Conservation (phyloP, 1,140 invertebrate genomes). For the Drosophila teissieri region DNA sequence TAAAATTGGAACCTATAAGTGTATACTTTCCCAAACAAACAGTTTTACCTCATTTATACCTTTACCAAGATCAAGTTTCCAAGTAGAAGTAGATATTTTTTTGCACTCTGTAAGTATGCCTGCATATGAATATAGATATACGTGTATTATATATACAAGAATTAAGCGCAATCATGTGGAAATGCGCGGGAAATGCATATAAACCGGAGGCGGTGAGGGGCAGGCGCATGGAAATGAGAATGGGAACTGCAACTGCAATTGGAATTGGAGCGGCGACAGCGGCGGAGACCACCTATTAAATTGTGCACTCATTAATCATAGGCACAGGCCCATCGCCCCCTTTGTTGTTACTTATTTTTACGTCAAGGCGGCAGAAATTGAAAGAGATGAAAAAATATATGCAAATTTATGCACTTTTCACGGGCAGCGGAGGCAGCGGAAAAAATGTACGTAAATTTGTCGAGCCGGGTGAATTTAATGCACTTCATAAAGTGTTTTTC, state of each 20-base stretch:
- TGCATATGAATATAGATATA: slow-evolving; percentile 43
- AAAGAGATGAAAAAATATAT: slow-evolving; percentile 61
- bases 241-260: slow-evolving; percentile 9
- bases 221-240: slow-evolving; percentile 10
- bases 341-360: slow-evolving; percentile 62
- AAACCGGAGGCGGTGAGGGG: slow-evolving; percentile 27
- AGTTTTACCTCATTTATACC: too few species aligned
- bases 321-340: slow-evolving; percentile 27
- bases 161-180: slow-evolving; percentile 81
- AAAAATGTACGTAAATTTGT: slow-evolving; percentile 46
- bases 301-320: slow-evolving; percentile 81
- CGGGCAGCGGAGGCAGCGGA: slow-evolving; percentile 24
- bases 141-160: slow-evolving; percentile 44
- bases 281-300: slow-evolving; percentile 78
- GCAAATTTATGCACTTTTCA: slow-evolving; percentile 79
- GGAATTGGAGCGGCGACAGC: slow-evolving; percentile 11
- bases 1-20: too few species aligned
- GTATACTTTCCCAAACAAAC: too few species aligned
- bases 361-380: slow-evolving; percentile 27
- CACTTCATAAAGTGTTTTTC: slow-evolving; percentile 67
- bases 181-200: slow-evolving; percentile 69
- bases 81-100: not conserved
- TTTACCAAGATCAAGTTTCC: too few species aligned
- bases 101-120: slow-evolving; percentile 5
- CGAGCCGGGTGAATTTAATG: slow-evolving; percentile 64